These are phyloP conservation scores for Cotesia typhae DNA, from an alignment of 1,140 invertebrate species.

Conservation along the genomic window DNA sequence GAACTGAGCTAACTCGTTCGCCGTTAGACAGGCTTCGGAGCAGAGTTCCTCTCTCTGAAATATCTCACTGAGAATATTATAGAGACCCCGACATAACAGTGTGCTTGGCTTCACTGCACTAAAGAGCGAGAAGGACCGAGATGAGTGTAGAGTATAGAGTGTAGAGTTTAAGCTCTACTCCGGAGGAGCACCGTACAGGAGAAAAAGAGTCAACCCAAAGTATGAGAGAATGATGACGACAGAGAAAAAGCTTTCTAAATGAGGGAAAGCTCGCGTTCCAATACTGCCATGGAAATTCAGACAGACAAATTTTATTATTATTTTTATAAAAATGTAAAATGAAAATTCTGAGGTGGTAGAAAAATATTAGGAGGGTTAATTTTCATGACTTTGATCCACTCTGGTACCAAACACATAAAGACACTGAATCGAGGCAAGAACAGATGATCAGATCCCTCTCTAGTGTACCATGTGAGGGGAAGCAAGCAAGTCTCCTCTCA, in stretches of 20 bases:
- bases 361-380: neutral
- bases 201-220: neutral
- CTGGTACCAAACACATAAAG: slow-evolving; percentile 13
- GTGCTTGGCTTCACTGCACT: slow-evolving; percentile 12
- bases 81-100: slow-evolving; percentile 36
- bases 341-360: neutral
- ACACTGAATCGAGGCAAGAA: slow-evolving; percentile 46
- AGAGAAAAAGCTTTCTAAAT: slow-evolving; percentile 23
- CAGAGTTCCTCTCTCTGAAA: slow-evolving; percentile 52
- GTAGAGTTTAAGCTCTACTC: too few relatives aligned
- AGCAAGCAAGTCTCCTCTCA: slow-evolving; percentile 10
- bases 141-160: neutral
- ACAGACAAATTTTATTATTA: slow-evolving; percentile 37
- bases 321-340: slow-evolving; percentile 27
- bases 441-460: slow-evolving; percentile 47
- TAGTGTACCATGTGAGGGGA: slow-evolving; percentile 39
- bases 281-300: slow-evolving; percentile 29
- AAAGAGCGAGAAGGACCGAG: neutral
- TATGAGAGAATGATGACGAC: slow-evolving; percentile 25
- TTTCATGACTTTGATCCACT: neutral
- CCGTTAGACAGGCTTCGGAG: slow-evolving; percentile 53
- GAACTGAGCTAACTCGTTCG: slow-evolving; percentile 26
- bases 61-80: slow-evolving; percentile 60
- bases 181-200: neutral
- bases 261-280: slow-evolving; percentile 32